These are phyloP conservation scores for Peromyscus californicus DNA, from an alignment of 2,113 vertebrate genomes.

Conservation along the genomic window DNA sequence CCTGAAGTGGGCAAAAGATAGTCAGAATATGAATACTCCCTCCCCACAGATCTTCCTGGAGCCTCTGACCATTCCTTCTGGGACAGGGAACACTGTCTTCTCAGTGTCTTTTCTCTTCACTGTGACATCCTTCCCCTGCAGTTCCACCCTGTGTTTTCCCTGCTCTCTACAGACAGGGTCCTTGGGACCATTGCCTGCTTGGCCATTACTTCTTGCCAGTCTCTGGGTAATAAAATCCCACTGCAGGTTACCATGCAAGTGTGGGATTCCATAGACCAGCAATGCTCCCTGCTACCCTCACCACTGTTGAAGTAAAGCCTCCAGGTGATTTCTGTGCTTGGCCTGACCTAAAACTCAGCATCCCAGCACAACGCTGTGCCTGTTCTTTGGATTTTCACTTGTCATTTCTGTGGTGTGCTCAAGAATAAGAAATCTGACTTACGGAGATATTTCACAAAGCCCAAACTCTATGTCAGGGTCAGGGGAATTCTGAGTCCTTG, in stretches of 20 bases:
- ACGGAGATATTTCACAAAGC: neutral
- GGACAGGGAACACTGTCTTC: neutral
- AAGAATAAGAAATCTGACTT: neutral
- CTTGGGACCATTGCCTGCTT: neutral
- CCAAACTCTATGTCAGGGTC: neutral
- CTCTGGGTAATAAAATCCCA: neutral
- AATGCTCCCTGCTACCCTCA: neutral
- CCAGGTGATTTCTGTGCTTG: neutral
- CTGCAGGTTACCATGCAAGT: accelerated
- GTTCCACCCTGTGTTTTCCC: neutral
- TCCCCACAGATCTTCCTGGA: neutral
- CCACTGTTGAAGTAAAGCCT: neutral
- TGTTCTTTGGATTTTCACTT: neutral
- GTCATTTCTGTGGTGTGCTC: neutral
- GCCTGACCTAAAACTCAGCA: neutral
- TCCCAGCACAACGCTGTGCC: neutral
- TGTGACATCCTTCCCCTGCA: too few relatives aligned
- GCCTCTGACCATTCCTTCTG: neutral
- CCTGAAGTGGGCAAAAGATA: neutral
- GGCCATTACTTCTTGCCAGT: neutral
- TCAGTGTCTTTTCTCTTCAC: neutral
- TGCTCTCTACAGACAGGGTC: neutral
- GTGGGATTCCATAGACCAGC: neutral
- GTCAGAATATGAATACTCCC: neutral
- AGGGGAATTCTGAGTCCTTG: neutral